Evolutionary conservation across 2,113 vertebrate genomes (phyloP), one percentile per base, ranked within the genome.

Genomic region (Ascaphus truei): DNA sequence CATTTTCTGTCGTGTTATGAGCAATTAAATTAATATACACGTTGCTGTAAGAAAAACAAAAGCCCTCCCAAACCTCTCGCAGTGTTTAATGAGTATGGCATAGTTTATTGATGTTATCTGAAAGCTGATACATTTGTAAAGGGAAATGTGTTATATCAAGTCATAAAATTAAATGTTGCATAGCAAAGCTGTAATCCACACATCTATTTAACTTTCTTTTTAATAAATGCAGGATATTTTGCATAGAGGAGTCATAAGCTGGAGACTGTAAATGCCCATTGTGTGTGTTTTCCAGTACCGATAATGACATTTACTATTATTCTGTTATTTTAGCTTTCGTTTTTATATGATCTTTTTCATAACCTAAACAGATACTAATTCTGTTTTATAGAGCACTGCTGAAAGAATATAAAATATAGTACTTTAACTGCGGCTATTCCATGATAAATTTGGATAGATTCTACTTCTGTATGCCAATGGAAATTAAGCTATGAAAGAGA

Each of bases 91-190:
- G 81, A 75, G 39, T 75, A 63, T 51, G 72, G 80, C 79, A 73
- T 57, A 71, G 63, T 84, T 83, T 78, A 84, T 75, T 82, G 80
- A 77, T 76, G 77, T 31, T 81, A 75, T 61, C 68, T 63, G 72
- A 62, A 77, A 84, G 75, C 67, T 1, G 74, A 80, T 82, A 77
- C 71, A 81, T 85, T 84, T 86, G 80, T 81, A 84, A 83, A 84
- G 76, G 85, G 77, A 84, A 88, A 75, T 67, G 56, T 68, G 72
- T 83, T 63, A 85, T 76, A 78, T 67, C 68, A 67, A 74, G 56
- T 65, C 75, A 77, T 90, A 84, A 89, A 89, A 86, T 79, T 77
- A 86, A 89, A 86, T 86, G 83, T 75, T 84, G 79, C 75, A 68
- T 78, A 83, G 71, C 79, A 78, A 79, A 76, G 76, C 72, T 77